Conservation (phyloP, 2,113 vertebrate genomes). For the Motacilla tschutschensis region DNA sequence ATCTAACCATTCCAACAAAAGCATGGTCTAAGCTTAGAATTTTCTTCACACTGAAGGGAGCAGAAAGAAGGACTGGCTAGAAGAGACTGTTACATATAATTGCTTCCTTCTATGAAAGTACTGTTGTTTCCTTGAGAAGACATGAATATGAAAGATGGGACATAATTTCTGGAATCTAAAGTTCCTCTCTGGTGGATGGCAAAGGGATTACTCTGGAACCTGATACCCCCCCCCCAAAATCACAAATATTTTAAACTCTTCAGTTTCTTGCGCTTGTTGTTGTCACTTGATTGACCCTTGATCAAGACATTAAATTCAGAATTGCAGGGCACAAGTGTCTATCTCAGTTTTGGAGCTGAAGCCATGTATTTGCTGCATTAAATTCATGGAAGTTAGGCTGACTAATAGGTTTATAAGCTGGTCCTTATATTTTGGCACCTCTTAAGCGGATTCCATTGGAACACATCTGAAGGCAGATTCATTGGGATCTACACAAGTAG, state of each 20-base stretch:
- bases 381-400: not conserved
- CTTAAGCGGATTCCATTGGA: not conserved
- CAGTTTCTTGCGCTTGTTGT: not conserved
- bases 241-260: not conserved
- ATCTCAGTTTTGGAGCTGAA: not conserved
- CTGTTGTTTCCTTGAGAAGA: not conserved
- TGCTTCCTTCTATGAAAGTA: not conserved
- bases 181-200: not conserved
- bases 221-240: not conserved
- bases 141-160: not conserved
- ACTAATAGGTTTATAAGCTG: not conserved
- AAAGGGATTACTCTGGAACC: not conserved
- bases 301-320: not conserved
- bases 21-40: not conserved
- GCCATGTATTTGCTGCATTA: not conserved
- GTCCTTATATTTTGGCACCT: not conserved
- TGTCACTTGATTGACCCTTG: not conserved
- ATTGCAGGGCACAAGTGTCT: not conserved
- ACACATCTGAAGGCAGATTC: not conserved
- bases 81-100: not conserved
- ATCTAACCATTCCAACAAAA: not conserved
- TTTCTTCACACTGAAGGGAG: not conserved
- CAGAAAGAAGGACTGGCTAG: not conserved
- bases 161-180: not conserved
- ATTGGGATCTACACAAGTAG: not conserved